Base-by-base conservation (phyloP, 1,140 invertebrate species). In the Steinernema khuongi region DNA sequence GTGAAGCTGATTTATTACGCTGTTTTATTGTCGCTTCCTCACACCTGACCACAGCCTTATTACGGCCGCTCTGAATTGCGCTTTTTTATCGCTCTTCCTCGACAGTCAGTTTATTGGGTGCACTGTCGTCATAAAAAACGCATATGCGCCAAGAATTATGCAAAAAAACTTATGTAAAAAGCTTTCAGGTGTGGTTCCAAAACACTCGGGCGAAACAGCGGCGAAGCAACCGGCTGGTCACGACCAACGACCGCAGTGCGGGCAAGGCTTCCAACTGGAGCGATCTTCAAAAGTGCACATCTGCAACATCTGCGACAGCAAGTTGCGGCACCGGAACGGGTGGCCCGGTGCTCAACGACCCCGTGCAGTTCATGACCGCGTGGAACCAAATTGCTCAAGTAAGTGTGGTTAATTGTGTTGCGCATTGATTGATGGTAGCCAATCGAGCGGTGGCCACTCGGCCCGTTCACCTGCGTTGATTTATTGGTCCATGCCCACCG, bases 151-250 rank as follows among this genome's bases (percentile, higher is more conserved):
- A 69, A 44, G 18, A 73, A 71, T 70, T 41, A 71, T 19, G 36
- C 22, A 43, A 71, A 17, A 68, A 44, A 68, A 67, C 28, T 41
- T 41, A n/a, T 11, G 32, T 33, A 44, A 71, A 29, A n/a, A 68
- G 31, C 69, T 75, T 74, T 7, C 79, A 87, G 83, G 90, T 90
- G 1, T 98, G 96, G 95, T 98, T 98, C 86, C 96, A 98, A 88
- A 97, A 98, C 86, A 94, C 93, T 79, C 89, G 95, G 70, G 95
- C 94, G 0, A 89, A 94, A 33, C 93, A 96, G 83, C 89, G 94
- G 31, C 89, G 93, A 77, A 66, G 68, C 68, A 32, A 77, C 72
- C 71, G 81, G 79, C 70, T 77, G 77, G 80, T 76, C 67, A 73
- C 73, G 70, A 22, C 70, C 69, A 22, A 32, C 67, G 50, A 60